Base-by-base conservation (phyloP, 1,140 invertebrate species). In the Pseudomyrmex pallidus region DNA sequence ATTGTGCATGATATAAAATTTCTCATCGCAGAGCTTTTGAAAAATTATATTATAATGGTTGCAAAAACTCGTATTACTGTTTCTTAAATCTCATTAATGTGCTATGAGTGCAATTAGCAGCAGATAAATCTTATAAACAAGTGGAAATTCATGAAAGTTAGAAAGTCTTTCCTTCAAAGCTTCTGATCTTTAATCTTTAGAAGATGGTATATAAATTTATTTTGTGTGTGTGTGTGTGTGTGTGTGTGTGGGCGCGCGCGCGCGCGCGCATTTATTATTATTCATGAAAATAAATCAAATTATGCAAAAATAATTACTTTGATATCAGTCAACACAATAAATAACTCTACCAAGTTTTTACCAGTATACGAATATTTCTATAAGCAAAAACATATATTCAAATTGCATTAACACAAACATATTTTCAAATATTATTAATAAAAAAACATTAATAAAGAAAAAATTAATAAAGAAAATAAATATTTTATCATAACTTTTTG, bases 1-100 rank as follows among this genome's bases (percentile, higher is more conserved):
- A 56, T 78, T 57, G 15, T 70, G 54, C 76, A 54, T 70, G 76
- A 72, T 61, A 48, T 25, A 52, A 57, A 72, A 7, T 61, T 72
- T 80, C 66, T 80, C 76, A 72, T n/a, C 46, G 76, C n/a, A 20
- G 35, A 46, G 54, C n/a, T 46, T 13, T 54, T 46, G 48, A 61
- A 17, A 22, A 17, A 61, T 61, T 17, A 59, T 44, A 17, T 8
- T 56, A 57, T 25, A 7, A 9, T 12, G 35, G 0, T 12, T 13
- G 10, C 12, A 54, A n/a, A 20, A 20, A 10, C 8, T 5, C 9
- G 17, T 5, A 4, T 67, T 67, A n/a, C 5, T 2, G 8, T n/a
- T 1, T 61, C 12, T 70, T n/a, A 17, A 48, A 56, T 10, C 46
- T 80, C 10, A 59, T 76, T 76, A 63, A 25, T 46, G 8, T 25